Evolutionary conservation across 2,113 vertebrate genomes (phyloP), one percentile per base, ranked within the genome.

Genomic region (Aptenodytes patagonicus): DNA sequence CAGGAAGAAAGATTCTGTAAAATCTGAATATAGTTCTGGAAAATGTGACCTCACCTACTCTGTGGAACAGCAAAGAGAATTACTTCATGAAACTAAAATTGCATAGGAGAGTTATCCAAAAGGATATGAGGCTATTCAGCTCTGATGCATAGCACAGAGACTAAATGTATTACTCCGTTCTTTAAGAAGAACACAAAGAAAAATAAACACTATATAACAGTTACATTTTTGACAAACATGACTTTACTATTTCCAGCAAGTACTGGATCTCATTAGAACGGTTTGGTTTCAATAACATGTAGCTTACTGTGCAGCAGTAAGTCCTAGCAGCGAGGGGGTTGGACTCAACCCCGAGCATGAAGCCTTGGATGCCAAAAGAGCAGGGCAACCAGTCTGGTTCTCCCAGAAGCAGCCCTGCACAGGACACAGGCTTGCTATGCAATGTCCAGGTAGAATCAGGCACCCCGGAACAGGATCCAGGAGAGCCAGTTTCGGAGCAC

Each of bases 1-100:
- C 71, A 91, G 46, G 51, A 94, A 69, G 49, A 87, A 85, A 60
- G 11, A 70, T 66, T 91, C 76, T 77, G 31, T 77, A 92, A 79
- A 85, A 91, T 65, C 11, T 57, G 44, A 93, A 69, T 29, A 87
- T 52, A 49, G 58, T 88, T 93, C 72, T 88, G 84, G 82, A 96
- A 96, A 94, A 94, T 86, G 68, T 90, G 75, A 83, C 47, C 51
- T 92, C 87, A 95, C 49, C 46, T 86, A 70, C 51, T 31, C 66
- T 58, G 40, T 81, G 57, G 71, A 96, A 73, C 46, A 80, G 54
- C 51, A 78, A 94, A 83, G n/a, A 77, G 29, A 83, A 96, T 83
- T 92, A 94, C 46, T 90, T 93, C 54, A 93, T 73, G 26, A 90
- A 94, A 94, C 54, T 96, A 86, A 92, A 96, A 97, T 94, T 90